Evolutionary conservation across 2,888 invertebrate genomes (phyloP).

Genomic region (Aspidiotus destructor): DNA sequence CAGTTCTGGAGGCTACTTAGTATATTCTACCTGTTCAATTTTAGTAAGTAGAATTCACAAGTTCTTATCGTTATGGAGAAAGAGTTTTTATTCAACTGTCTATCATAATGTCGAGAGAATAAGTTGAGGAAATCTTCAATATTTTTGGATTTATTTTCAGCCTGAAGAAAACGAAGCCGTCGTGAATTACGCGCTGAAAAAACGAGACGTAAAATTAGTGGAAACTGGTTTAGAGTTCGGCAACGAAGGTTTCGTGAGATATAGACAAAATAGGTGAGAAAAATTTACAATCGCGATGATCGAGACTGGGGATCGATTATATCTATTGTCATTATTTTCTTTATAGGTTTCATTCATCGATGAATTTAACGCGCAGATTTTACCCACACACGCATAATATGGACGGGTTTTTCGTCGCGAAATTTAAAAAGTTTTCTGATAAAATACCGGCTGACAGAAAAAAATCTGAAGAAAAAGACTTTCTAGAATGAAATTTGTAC

Average conservation of each 20-base stretch:
- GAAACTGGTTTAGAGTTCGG: conserved; percentile 92
- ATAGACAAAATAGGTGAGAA: conserved; percentile 51
- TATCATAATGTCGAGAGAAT: background rate
- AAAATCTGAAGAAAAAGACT: background rate
- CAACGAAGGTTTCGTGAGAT: conserved; percentile 85
- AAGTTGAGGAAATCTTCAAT: background rate
- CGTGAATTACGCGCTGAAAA: conserved; percentile 86
- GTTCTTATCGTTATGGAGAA: background rate
- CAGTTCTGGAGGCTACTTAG: conserved; percentile 82
- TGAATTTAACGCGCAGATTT: conserved; percentile 65
- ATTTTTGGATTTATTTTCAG: conserved; percentile 40
- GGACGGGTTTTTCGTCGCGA: conserved; percentile 99
- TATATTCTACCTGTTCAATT: conserved; percentile 98
- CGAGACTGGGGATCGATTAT: background rate
- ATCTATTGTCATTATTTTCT: conserved; percentile 68
- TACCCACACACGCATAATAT: conserved; percentile 98
- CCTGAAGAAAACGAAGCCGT: conserved; percentile 99
- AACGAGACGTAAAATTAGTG: conserved; percentile 86
- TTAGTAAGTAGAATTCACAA: conserved; percentile 47
- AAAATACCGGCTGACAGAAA: conserved; percentile 43
- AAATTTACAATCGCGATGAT: conserved; percentile 10
- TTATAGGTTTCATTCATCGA: conserved; percentile 38
- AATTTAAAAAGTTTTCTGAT: conserved; percentile 92
- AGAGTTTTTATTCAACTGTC: background rate
- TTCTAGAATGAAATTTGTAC: too few relatives aligned